phyloP scores from a whole-genome alignment of 1,140 invertebrate species.

The Dreissena rostriformis region DNA sequence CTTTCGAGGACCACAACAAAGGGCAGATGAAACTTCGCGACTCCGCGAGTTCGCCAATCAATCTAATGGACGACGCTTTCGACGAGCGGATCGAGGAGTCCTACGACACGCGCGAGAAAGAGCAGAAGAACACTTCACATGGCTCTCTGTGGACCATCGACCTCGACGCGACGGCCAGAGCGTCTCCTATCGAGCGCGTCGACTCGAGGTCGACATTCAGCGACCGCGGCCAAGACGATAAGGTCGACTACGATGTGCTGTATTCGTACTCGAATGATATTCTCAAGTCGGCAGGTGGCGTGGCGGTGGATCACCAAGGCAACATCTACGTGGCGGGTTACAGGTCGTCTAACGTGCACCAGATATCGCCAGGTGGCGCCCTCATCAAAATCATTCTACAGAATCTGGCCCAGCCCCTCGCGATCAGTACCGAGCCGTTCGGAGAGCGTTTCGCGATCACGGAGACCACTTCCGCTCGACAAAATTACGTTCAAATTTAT shows the following conservation, averaged over 20 bases:
- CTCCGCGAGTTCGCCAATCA: constrained; percentile 20
- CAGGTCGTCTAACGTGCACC: constrained; percentile 46
- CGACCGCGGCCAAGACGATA: constrained; percentile 15
- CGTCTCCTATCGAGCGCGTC: constrained; percentile 44
- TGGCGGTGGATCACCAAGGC: constrained; percentile 48
- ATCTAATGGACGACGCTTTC: constrained; percentile 19
- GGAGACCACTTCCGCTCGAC: constrained; percentile 42
- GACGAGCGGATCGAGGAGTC: constrained; percentile 43
- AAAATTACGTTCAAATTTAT: constrained; percentile 51
- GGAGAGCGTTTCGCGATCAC: constrained; percentile 47
- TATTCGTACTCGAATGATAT: constrained; percentile 52
- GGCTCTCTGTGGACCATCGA: constrained; percentile 47
- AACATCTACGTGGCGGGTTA: constrained; percentile 55
- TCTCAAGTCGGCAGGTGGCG: constrained; percentile 46
- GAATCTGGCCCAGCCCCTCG: constrained; percentile 42
- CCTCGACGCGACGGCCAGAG: constrained; percentile 23
- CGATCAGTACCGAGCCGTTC: constrained; percentile 39
- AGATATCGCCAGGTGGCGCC: constrained; percentile 42
- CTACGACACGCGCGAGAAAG: constrained; percentile 18
- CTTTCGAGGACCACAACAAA: background rate
- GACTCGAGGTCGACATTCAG: constrained; percentile 44
- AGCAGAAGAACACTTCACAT: constrained; percentile 39
- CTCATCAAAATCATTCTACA: constrained; percentile 49
- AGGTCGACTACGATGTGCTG: constrained; percentile 43
- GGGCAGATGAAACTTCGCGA: constrained; percentile 15